A percentile compares a stretch with the other conserved stretches of the same genome.
phyloP scores from a whole-genome alignment of 2,113 vertebrate genomes.

The Oncorhynchus clarkii region DNA sequence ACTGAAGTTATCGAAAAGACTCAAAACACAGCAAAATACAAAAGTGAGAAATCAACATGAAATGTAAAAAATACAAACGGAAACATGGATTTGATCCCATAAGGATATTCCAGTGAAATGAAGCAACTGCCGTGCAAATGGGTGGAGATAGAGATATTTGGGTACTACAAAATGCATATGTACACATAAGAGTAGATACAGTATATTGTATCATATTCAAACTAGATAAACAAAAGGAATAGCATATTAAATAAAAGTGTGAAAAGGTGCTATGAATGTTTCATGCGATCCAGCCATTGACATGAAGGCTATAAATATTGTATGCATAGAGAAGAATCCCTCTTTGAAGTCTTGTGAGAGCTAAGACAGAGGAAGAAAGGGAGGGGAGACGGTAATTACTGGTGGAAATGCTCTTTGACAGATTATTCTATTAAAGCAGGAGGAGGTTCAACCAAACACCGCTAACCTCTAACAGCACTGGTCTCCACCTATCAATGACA shows the following conservation, averaged over 20 bases:
- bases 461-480: slow-evolving; percentile 62
- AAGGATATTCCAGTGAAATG: slow-evolving; percentile 22
- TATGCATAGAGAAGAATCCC: slow-evolving; percentile 64
- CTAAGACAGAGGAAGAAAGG: slow-evolving; percentile 58
- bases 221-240: slow-evolving; percentile 65
- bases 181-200: slow-evolving; percentile 41
- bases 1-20: not conserved
- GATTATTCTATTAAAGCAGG: slow-evolving; percentile 68
- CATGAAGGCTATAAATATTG: slow-evolving; percentile 74
- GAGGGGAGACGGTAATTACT: slow-evolving; percentile 71
- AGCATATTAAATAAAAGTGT: slow-evolving; percentile 67
- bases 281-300: slow-evolving; percentile 64
- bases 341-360: slow-evolving; percentile 70
- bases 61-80: not conserved
- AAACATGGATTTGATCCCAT: slow-evolving; percentile 6
- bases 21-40: not conserved
- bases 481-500: slow-evolving; percentile 68
- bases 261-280: slow-evolving; percentile 66
- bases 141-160: slow-evolving; percentile 25
- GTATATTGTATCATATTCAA: slow-evolving; percentile 32
- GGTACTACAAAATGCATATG: slow-evolving; percentile 46
- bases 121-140: slow-evolving; percentile 25
- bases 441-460: slow-evolving; percentile 71
- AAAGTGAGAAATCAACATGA: slow-evolving; percentile 27
- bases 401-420: slow-evolving; percentile 68